Conservation (phyloP, 2,797 vertebrate species). For the Benthosema pterotum region DNA sequence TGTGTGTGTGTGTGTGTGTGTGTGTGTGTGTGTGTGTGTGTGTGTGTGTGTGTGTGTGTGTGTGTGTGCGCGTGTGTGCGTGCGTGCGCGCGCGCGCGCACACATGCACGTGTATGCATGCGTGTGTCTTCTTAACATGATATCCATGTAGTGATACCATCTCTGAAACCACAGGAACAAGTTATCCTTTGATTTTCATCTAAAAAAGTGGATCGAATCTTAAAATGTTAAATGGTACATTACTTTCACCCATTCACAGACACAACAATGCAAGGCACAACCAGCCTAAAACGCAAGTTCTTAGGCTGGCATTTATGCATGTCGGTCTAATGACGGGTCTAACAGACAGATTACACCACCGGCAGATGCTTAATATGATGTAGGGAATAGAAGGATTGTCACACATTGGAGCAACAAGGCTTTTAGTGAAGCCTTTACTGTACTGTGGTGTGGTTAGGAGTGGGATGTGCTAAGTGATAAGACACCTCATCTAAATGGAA, state of each 20-base stretch:
- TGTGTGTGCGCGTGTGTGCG: slow-evolving; percentile 1
- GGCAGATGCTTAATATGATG: background rate
- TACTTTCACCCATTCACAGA: too few species aligned
- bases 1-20: slow-evolving; percentile 4
- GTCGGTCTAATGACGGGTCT: too few species aligned
- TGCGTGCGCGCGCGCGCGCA: background rate
- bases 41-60: background rate
- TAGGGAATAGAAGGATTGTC: background rate
- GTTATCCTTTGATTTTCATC: background rate
- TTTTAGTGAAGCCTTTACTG: slow-evolving; percentile 14
- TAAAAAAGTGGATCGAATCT: background rate
- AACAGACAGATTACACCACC: background rate
- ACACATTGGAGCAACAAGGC: background rate
- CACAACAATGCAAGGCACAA: too few species aligned
- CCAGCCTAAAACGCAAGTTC: too few species aligned
- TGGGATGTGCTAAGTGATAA: background rate
- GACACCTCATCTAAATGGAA: slow-evolving; percentile 9
- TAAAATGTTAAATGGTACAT: too few species aligned
- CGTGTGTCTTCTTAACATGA: background rate
- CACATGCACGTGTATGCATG: background rate
- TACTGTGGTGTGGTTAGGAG: background rate
- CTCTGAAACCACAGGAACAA: background rate
- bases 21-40: slow-evolving; percentile 11
- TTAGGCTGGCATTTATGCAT: too few species aligned
- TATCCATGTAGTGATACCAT: slow-evolving; percentile 7